A percentile compares a stretch with the other conserved stretches of the same genome.
Conservation (phyloP, 2,888 invertebrate genomes). For the Meiosimyza decipiens region DNA sequence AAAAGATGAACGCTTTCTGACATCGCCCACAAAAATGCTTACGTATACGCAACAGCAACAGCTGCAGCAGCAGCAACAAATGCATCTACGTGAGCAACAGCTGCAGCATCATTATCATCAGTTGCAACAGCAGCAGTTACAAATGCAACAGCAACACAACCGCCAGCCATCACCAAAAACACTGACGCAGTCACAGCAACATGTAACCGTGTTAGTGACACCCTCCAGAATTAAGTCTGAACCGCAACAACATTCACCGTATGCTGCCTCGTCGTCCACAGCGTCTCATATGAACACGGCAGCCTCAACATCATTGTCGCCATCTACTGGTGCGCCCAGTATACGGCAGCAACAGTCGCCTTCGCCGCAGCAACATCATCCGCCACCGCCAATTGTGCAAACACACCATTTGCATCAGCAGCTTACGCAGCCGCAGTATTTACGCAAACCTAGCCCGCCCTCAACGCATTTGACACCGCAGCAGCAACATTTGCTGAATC, state of each 20-base stretch:
- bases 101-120: slow-evolving; percentile 52
- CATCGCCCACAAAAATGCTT: slow-evolving; percentile 63
- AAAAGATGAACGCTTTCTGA: slow-evolving; percentile 64
- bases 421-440: slow-evolving; percentile 57
- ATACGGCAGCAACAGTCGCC: slow-evolving; percentile 48
- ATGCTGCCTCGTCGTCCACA: slow-evolving; percentile 42
- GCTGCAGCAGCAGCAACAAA: slow-evolving; percentile 55
- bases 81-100: slow-evolving; percentile 51
- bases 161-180: slow-evolving; percentile 52
- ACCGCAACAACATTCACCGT: slow-evolving; percentile 48
- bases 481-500: slow-evolving; percentile 54
- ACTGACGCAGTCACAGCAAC: slow-evolving; percentile 60
- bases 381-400: slow-evolving; percentile 57
- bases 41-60: slow-evolving; percentile 59
- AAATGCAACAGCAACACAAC: slow-evolving; percentile 48
- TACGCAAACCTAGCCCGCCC: slow-evolving; percentile 60
- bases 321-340: slow-evolving; percentile 52
- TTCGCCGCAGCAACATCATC: slow-evolving; percentile 46
- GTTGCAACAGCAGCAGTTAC: slow-evolving; percentile 49
- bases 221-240: slow-evolving; percentile 68
- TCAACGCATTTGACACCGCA: slow-evolving; percentile 51
- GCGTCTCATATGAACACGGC: slow-evolving; percentile 45
- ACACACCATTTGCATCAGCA: slow-evolving; percentile 64
- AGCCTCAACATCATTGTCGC: slow-evolving; percentile 42
- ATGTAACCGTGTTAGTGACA: slow-evolving; percentile 69